Base-by-base conservation (phyloP, 2,113 vertebrate genomes). In the Eulacestoma nigropectus region DNA sequence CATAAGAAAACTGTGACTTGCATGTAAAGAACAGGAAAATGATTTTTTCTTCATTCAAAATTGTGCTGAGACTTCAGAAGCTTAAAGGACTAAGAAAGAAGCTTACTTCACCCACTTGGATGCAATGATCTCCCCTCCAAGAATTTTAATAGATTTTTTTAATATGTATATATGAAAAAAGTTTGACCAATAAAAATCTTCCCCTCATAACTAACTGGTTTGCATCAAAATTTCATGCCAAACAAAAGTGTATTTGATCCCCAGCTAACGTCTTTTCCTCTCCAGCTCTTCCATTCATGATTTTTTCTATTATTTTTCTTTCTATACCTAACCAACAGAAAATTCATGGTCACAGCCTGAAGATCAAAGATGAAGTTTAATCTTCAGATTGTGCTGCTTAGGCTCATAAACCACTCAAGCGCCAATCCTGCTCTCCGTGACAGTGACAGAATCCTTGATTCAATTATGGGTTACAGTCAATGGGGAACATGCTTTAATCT, bases 1-100 rank as follows among this genome's bases (percentile, higher is more conserved):
- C 89, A 94, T 65, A 95, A 95, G 65, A 89, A 96, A 95, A 91
- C 39, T 96, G 97, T 97, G 96, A 96, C 94, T 97, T 10, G 80
- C 92, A 96, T 96, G 75, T 82, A 89, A 97, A 98, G 60, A 91
- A 77, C 9, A 91, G 60, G 55, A 68, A 95, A 80, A 90, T 44
- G 0, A 41, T 25, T 80, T 96, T 89, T 93, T 93, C 44, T 17
- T 83, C 17, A n/a, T 95, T 96, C 73, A 90, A 55, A 97, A 96
- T 94, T 89, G 78, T 97, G 95, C 92, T 96, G 96, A 97, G 87
- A 87, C 37, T 96, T 97, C 50, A 84, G 63, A 94, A 93, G 59
- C 44, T 87, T 91, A 94, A 95, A 93, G 87, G 78, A 95, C 84
- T 86, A 95, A 76, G 46, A 76, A 65, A 94, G 57, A 20, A 64